A percentile compares a stretch with the other conserved stretches of the same genome.
Conservation (phyloP, 2,113 vertebrate genomes). For the Columbina picui region DNA sequence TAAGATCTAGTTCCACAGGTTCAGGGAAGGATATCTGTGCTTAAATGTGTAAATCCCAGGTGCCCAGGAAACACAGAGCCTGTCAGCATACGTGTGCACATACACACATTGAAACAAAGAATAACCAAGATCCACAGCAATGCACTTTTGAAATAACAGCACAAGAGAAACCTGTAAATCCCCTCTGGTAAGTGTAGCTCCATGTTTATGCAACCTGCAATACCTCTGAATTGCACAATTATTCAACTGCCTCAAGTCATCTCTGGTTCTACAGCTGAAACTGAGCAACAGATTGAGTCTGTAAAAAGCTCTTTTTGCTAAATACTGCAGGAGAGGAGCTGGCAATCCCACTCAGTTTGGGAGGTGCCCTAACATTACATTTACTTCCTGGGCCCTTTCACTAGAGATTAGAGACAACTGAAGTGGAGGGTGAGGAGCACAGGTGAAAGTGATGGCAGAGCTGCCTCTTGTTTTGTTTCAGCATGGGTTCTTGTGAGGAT, state of each 20-base stretch:
- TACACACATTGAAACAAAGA: not conserved
- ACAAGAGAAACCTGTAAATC: not conserved
- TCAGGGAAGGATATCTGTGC: not conserved
- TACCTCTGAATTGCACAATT: not conserved
- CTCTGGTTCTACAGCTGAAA: not conserved
- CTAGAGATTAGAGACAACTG: not conserved
- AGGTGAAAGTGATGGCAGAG: not conserved
- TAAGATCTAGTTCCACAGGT: not conserved
- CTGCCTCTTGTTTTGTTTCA: not conserved
- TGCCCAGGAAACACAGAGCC: not conserved
- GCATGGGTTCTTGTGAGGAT: not conserved
- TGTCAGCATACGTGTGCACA: fast-evolving
- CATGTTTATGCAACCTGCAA: not conserved
- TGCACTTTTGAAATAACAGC: not conserved
- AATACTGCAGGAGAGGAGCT: not conserved
- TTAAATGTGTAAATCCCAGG: not conserved
- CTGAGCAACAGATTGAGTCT: not conserved
- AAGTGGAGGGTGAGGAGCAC: not conserved
- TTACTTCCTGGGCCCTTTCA: not conserved
- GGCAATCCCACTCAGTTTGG: fast-evolving
- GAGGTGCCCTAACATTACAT: not conserved
- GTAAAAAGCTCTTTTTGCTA: not conserved
- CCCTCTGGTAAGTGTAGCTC: not conserved
- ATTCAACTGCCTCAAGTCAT: not conserved
- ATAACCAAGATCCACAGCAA: not conserved